Base-by-base conservation (phyloP, 2,797 vertebrate species). In the Chelon labrosus region DNA sequence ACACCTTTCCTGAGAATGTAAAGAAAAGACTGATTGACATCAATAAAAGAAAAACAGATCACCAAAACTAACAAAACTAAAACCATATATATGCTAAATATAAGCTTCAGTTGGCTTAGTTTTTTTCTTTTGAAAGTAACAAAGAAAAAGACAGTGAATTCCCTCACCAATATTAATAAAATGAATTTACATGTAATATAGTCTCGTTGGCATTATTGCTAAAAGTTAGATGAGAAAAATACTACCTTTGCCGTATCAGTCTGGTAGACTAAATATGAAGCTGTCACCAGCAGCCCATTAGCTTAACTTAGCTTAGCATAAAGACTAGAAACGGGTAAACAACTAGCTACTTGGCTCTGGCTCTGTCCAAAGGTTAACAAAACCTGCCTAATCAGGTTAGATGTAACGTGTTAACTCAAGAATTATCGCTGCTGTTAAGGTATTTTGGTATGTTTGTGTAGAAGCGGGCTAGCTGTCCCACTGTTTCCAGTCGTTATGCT, bases 1-100 rank as follows among this genome's bases (percentile, higher is more conserved):
- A 73, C 54, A 76, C 37, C 59, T 85, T 90, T 88, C 87, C 88
- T 89, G 88, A 91, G 88, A 79, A 88, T 77, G 75, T 74, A 56
- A 81, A 79, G 67, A 31, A 22, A 65, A 60, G 55, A 41, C 11
- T 20, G 13, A 75, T 31, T 70, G 12, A 39, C 54, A 20, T 63
- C 19, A 13, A 41, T n/a, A 11, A 16, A 49, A 9, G 22, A 52
- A 46, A 62, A 66, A 27, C 37, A 66, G 59, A 51, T 74, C 67
- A 71, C 54, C 54, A 74, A 70, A 85, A 73, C 31, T n/a, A 63
- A 44, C 54, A 74, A 70, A 85, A 70, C 20, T n/a, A 63, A 44
- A 74, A 22, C 52, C 11, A 12, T 8, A 19, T 31, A 61, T 47
- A 22, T 22, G 20, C 47, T 49, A 4, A 39, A 39, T 16, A 7